phyloP scores from a whole-genome alignment of 2,888 invertebrate species.

The Synanthedon myopaeformis region DNA sequence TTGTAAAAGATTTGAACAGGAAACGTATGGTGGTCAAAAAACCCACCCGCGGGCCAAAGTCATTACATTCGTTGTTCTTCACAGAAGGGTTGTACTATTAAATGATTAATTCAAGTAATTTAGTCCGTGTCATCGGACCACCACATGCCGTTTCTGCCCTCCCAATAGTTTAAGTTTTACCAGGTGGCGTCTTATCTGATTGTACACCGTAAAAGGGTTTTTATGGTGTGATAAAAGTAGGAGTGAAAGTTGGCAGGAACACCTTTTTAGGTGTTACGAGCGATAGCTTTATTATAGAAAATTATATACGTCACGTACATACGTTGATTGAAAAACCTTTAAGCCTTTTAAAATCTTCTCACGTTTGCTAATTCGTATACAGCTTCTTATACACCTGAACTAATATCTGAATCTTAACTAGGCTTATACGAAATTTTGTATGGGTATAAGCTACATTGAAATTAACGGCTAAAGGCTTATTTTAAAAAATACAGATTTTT shows the following conservation, averaged over 20 bases:
- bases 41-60: conserved; percentile 46
- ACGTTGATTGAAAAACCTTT: too few relatives aligned
- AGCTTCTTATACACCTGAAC: too few relatives aligned
- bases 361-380: too few relatives aligned
- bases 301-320: background rate
- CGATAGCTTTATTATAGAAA: background rate
- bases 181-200: conserved; percentile 65
- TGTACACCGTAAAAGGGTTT: conserved; percentile 49
- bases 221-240: conserved; percentile 22
- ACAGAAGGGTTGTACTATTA: conserved; percentile 32
- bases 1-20: conserved; percentile 30
- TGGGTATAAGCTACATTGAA: too few relatives aligned
- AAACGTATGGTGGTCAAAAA: conserved; percentile 47
- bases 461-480: too few relatives aligned
- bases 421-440: too few relatives aligned
- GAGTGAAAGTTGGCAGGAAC: conserved; percentile 15
- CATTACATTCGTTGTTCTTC: conserved; percentile 41
- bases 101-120: background rate
- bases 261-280: conserved; percentile 1
- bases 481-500: too few relatives aligned
- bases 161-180: conserved; percentile 11
- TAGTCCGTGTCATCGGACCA: conserved; percentile 48
- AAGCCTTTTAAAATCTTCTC: too few relatives aligned
- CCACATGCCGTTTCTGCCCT: background rate
- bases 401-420: too few relatives aligned